Evolutionary conservation across 2,113 vertebrate genomes (phyloP).

Genomic region (Scophthalmus maximus): DNA sequence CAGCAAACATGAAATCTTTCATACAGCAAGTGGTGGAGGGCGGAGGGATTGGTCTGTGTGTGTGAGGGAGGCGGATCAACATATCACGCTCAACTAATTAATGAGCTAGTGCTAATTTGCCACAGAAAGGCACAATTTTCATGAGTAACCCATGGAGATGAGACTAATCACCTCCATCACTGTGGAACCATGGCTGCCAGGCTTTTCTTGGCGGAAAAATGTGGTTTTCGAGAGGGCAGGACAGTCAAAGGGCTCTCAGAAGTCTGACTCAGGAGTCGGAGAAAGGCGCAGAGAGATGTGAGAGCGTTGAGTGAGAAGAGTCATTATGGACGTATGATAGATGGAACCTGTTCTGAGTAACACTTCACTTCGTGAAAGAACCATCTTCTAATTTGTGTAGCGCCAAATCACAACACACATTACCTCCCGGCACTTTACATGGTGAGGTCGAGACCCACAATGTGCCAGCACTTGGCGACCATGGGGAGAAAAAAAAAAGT

Average conservation of each 20-base stretch:
- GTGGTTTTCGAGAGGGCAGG: not conserved
- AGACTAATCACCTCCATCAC: constrained; percentile 49
- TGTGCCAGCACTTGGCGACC: too few relatives aligned
- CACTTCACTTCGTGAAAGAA: not conserved
- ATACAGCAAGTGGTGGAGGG: constrained; percentile 57
- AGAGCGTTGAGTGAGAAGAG: not conserved
- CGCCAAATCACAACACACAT: too few relatives aligned
- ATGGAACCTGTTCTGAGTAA: not conserved
- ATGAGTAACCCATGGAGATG: constrained; percentile 30
- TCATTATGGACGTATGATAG: not conserved
- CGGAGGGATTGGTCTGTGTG: constrained; percentile 36
- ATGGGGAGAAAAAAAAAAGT: too few relatives aligned
- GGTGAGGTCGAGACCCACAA: too few relatives aligned
- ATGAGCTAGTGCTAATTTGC: constrained; percentile 61
- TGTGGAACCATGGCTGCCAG: constrained; percentile 6
- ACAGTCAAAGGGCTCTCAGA: constrained; percentile 8
- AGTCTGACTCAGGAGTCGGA: constrained; percentile 11
- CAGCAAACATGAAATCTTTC: constrained; percentile 57
- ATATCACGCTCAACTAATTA: constrained; percentile 73
- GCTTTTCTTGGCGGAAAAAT: not conserved
- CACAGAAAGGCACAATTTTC: constrained; percentile 42
- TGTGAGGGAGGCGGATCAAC: constrained; percentile 36
- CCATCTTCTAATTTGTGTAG: too few relatives aligned
- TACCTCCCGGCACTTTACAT: too few relatives aligned
- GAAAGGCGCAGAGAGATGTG: not conserved